A percentile compares a stretch with the other conserved stretches of the same genome.
Conservation (phyloP, 2,888 invertebrate species). For the Tyria jacobaeae region DNA sequence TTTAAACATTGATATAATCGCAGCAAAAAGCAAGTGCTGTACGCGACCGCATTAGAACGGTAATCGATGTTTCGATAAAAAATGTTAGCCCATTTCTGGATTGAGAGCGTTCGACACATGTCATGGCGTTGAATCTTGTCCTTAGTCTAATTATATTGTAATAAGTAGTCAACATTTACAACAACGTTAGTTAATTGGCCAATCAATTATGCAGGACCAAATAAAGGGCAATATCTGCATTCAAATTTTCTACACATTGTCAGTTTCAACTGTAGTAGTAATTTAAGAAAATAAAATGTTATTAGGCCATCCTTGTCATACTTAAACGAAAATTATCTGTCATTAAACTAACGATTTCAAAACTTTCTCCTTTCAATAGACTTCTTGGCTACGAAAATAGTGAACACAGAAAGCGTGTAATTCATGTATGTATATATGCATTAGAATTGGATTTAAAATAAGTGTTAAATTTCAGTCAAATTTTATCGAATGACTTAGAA, state of each 20-base stretch:
- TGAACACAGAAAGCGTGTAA: slow-evolving; percentile 7
- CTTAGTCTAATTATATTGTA: slow-evolving; percentile 45
- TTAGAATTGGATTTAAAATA: background rate
- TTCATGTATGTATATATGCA: background rate
- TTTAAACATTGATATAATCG: slow-evolving; percentile 54
- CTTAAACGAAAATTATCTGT: slow-evolving; percentile 8
- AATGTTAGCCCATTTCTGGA: slow-evolving; percentile 47
- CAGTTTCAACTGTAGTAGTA: background rate
- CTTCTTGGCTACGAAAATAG: slow-evolving; percentile 10
- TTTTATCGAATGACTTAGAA: background rate
- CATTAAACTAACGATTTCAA: slow-evolving; percentile 1
- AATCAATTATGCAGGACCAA: background rate
- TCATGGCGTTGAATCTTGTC: slow-evolving; percentile 34
- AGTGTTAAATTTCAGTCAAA: background rate
- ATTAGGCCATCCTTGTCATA: background rate
- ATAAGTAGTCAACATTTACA: slow-evolving; percentile 18
- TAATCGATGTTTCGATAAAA: slow-evolving; percentile 54
- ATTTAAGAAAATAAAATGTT: background rate
- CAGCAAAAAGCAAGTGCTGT: slow-evolving; percentile 56
- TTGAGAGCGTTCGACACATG: slow-evolving; percentile 30
- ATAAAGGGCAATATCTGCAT: background rate
- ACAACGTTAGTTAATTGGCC: background rate
- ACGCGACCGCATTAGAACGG: slow-evolving; percentile 52
- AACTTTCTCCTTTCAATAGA: slow-evolving; percentile 15
- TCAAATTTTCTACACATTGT: background rate